Percentiles rank a stretch among this genome's conserved stretches.
Evolutionary conservation across 2,888 invertebrate genomes (phyloP).

Genomic region (Plagiodera versicolora): DNA sequence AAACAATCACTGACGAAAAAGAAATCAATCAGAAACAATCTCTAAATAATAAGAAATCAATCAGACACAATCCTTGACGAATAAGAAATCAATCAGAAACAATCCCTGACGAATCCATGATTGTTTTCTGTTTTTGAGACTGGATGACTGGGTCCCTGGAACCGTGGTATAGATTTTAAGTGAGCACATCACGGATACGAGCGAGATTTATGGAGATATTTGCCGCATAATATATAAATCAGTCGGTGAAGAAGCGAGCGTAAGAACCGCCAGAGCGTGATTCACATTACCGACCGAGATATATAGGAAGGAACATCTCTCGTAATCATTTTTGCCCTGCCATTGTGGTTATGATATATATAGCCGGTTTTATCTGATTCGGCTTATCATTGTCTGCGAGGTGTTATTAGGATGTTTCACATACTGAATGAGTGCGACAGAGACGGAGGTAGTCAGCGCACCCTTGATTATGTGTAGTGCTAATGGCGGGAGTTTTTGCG

Average conservation of each 20-base stretch:
- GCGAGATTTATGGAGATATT: constrained; percentile 47
- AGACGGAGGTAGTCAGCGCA: constrained; percentile 31
- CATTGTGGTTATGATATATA: constrained; percentile 56
- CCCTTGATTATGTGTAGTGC: constrained; percentile 33
- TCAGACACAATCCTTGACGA: not conserved
- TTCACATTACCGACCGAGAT: constrained; percentile 52
- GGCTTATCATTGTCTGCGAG: constrained; percentile 45
- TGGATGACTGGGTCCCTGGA: too few species aligned
- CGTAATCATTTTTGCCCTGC: constrained; percentile 56
- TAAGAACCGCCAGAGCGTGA: constrained; percentile 54
- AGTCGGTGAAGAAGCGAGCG: constrained; percentile 48
- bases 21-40: too few species aligned
- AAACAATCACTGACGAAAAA: too few species aligned
- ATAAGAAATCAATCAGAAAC: not conserved
- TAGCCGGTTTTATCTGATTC: constrained; percentile 44
- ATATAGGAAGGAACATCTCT: constrained; percentile 55
- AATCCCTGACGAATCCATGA: not conserved
- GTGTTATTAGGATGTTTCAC: constrained; percentile 44
- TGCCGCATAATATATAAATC: constrained; percentile 51
- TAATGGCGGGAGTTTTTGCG: constrained; percentile 30
- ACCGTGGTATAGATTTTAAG: constrained; percentile 24
- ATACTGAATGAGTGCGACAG: constrained; percentile 31
- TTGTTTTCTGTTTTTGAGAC: not conserved
- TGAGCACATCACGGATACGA: constrained; percentile 26
- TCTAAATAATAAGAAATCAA: not conserved